Base-by-base conservation (phyloP, 2,113 vertebrate species). In the Burhinus oedicnemus region DNA sequence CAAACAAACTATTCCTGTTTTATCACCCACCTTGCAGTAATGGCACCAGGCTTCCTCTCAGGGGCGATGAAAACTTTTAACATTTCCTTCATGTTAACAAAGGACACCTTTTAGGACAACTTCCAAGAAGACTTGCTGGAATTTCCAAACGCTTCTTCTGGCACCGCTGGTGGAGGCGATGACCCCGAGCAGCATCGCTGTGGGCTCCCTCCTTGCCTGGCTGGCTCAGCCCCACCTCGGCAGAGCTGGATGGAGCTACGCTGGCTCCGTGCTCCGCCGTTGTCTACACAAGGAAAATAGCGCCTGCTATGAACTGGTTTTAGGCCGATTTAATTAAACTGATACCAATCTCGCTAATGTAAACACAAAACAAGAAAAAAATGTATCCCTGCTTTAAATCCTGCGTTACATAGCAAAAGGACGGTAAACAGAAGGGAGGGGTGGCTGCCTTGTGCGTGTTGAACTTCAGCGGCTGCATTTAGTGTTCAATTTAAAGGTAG, bases 341-440 rank as follows among this genome's bases (percentile, higher is more conserved):
- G 95, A 94, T 97, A 93, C 22, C 15, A 32, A 97, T 96, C 96
- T 95, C 14, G 1, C 61, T 82, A 77, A 60, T 51, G 64, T 83
- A 90, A 95, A 94, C 55, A 92, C 71, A 89, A 94, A 95, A 92
- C 90, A 93, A 82, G 74, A 30, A 57, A 90, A 93, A 85, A 86
- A 69, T 18, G 68, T 54, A 66, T 34, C 40, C 68, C 82, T 64
- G 30, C 75, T 94, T 94, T 78, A 70, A 93, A 55, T 30, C 70
- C 62, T 7, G 6, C 5, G 7, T 72, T 26, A 54, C 3, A 6
- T 34, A 25, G 49, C 30, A 25, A 90, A 82, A 3, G 36, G 68
- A 40, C 60, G 45, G 71, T 66, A 77, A 93, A 87, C 44, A 91
- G 40, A 38, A 86, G 76, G 12, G n/a, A 77, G 81, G 26, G 44